These are phyloP conservation scores for Agonopterix heracliana DNA, from an alignment of 2,888 invertebrate genomes.

Conservation along the genomic window DNA sequence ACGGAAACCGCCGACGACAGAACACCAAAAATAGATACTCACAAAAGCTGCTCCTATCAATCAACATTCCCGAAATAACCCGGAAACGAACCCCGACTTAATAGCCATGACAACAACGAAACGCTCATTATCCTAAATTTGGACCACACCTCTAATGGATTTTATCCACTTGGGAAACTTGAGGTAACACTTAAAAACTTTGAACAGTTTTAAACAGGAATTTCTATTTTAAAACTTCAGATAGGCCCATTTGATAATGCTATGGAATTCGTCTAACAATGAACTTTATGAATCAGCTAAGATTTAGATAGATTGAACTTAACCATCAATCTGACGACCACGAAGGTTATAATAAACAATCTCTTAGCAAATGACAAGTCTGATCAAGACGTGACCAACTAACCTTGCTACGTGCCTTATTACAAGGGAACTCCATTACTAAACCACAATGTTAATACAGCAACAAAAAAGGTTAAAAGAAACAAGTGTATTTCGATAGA, in stretches of 20 bases:
- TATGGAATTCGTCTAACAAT: too few relatives aligned
- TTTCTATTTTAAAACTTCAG: too few relatives aligned
- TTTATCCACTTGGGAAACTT: constrained; percentile 17
- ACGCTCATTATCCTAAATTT: constrained; percentile 49
- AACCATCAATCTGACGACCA: background rate
- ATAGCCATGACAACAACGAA: constrained; percentile 53
- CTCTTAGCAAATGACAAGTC: constrained; percentile 31
- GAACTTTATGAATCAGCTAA: too few relatives aligned
- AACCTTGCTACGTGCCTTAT: constrained; percentile 35
- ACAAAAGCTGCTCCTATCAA: constrained; percentile 33
- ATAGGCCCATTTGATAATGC: too few relatives aligned
- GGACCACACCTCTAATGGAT: constrained; percentile 44
- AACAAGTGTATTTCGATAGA: constrained; percentile 3
- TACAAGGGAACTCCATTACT: constrained; percentile 24
- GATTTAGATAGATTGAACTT: too few relatives aligned
- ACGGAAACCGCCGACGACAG: constrained; percentile 8
- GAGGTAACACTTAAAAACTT: constrained; percentile 9
- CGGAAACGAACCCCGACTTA: constrained; percentile 35
- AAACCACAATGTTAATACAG: constrained; percentile 23
- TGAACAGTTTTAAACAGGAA: too few relatives aligned
- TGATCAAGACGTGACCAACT: constrained; percentile 37
- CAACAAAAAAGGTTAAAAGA: constrained; percentile 13
- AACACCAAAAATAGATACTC: constrained; percentile 23
- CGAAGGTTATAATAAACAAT: constrained; percentile 48
- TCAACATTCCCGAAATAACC: constrained; percentile 44